Evolutionary conservation across 2,888 invertebrate species (phyloP).

Genomic region (Lepeophtheirus nordmannii): DNA sequence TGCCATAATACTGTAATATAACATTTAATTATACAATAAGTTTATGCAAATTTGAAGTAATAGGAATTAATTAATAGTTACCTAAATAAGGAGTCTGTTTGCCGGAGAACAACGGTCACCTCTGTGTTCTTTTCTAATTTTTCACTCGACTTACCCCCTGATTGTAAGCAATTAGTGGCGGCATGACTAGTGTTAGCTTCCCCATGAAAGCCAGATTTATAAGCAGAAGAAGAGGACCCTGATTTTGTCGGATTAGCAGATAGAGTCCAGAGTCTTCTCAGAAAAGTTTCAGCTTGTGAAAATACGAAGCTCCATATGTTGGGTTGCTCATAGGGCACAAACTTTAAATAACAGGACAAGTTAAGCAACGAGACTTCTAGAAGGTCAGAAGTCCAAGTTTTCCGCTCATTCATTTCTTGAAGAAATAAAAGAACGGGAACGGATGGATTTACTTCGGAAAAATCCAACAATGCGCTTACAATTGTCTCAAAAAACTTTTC

Average conservation of each 20-base stretch:
- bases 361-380: conserved; percentile 70
- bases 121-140: not conserved
- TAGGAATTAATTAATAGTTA: not conserved
- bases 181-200: not conserved
- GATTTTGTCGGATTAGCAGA: conserved; percentile 30
- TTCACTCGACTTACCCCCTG: not conserved
- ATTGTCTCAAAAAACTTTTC: conserved; percentile 75
- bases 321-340: conserved; percentile 61
- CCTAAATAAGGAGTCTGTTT: not conserved
- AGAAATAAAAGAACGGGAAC: conserved; percentile 50
- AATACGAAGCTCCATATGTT: conserved; percentile 64
- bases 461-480: conserved; percentile 80
- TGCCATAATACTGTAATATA: conserved; percentile 6
- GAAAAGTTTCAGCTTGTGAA: conserved; percentile 67
- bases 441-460: conserved; percentile 84
- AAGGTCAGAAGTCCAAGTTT: conserved; percentile 51
- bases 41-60: not conserved
- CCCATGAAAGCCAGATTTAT: not conserved
- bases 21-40: not conserved
- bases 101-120: not conserved
- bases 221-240: not conserved
- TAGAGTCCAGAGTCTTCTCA: conserved; percentile 55
- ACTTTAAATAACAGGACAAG: conserved; percentile 81
- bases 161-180: not conserved
- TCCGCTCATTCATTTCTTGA: conserved; percentile 57